phyloP scores from a whole-genome alignment of 1,140 invertebrate genomes.

The Harpegnathos saltator region DNA sequence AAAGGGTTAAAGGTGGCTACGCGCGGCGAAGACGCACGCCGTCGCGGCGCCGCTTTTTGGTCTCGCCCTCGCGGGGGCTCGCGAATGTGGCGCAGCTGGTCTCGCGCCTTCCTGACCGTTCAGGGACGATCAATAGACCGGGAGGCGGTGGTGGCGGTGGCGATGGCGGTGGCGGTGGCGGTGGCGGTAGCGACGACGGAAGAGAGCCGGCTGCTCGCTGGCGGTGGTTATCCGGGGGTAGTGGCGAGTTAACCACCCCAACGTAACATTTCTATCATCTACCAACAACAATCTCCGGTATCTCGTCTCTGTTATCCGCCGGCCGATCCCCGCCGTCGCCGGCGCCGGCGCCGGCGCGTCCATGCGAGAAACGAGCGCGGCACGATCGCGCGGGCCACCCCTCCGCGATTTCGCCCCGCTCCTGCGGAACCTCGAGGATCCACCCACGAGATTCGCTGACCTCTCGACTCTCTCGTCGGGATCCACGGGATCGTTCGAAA shows the following conservation, averaged over 20 bases:
- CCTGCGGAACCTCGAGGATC: too few relatives aligned
- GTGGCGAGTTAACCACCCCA: slow-evolving; percentile 64
- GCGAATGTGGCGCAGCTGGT: slow-evolving; percentile 69
- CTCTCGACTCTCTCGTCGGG: too few relatives aligned
- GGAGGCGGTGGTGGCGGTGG: slow-evolving; percentile 63
- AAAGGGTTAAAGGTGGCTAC: slow-evolving; percentile 7
- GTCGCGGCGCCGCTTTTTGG: slow-evolving; percentile 17
- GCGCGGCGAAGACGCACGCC: slow-evolving; percentile 7
- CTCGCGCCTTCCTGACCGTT: slow-evolving; percentile 63
- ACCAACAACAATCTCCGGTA: slow-evolving; percentile 55
- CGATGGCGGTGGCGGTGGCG: slow-evolving; percentile 47
- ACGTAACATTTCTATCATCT: slow-evolving; percentile 62
- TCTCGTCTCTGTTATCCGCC: slow-evolving; percentile 44
- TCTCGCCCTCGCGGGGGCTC: slow-evolving; percentile 49
- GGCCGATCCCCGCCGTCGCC: neutral
- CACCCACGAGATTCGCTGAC: too few relatives aligned
- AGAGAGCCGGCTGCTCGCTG: neutral
- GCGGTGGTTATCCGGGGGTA: slow-evolving; percentile 55
- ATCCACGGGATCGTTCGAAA: too few relatives aligned
- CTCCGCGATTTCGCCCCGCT: too few relatives aligned
- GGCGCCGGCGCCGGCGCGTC: too few relatives aligned
- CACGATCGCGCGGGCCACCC: too few relatives aligned
- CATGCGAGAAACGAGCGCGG: too few relatives aligned
- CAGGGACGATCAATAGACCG: slow-evolving; percentile 76
- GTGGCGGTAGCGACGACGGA: slow-evolving; percentile 30